phyloP scores from a whole-genome alignment of 2,888 invertebrate species.

The Tetramorium bicarinatum region DNA sequence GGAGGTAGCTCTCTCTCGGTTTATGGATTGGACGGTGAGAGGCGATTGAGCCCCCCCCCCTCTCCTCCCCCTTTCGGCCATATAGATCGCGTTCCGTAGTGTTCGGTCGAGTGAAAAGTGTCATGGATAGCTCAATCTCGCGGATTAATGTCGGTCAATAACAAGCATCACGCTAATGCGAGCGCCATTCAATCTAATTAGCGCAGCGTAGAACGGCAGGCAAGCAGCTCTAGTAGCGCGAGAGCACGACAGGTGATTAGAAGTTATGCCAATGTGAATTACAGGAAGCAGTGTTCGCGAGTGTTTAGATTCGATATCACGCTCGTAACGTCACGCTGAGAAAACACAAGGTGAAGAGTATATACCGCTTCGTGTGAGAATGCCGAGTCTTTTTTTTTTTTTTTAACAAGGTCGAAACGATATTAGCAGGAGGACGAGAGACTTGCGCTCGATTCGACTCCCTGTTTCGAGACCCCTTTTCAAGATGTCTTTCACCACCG shows the following conservation, averaged over 20 bases:
- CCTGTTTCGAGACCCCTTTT: slow-evolving; percentile 37
- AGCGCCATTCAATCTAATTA: slow-evolving; percentile 56
- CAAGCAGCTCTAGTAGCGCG: slow-evolving; percentile 24
- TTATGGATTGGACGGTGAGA: slow-evolving; percentile 73
- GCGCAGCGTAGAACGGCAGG: slow-evolving; percentile 38
- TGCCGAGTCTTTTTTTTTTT: slow-evolving; percentile 22
- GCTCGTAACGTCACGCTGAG: not conserved
- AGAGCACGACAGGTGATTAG: slow-evolving; percentile 53
- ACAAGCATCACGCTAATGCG: slow-evolving; percentile 50
- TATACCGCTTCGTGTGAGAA: not conserved
- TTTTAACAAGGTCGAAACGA: slow-evolving; percentile 37
- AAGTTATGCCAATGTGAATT: slow-evolving; percentile 43
- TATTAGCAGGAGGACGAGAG: slow-evolving; percentile 5
- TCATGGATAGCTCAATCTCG: slow-evolving; percentile 73
- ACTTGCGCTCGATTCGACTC: slow-evolving; percentile 25
- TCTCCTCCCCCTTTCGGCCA: slow-evolving; percentile 18
- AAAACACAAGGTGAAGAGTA: not conserved
- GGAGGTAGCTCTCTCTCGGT: slow-evolving; percentile 73
- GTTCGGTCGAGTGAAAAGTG: slow-evolving; percentile 63
- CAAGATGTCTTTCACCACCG: slow-evolving; percentile 39
- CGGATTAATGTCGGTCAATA: slow-evolving; percentile 57
- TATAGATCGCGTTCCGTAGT: slow-evolving; percentile 60
- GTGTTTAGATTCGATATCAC: slow-evolving; percentile 35
- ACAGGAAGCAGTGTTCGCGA: not conserved
- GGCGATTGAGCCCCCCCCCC: slow-evolving; percentile 59